Evolutionary conservation across 2,113 vertebrate genomes (phyloP), one percentile per base, ranked within the genome.

Genomic region (Coregonus clupeaformis): DNA sequence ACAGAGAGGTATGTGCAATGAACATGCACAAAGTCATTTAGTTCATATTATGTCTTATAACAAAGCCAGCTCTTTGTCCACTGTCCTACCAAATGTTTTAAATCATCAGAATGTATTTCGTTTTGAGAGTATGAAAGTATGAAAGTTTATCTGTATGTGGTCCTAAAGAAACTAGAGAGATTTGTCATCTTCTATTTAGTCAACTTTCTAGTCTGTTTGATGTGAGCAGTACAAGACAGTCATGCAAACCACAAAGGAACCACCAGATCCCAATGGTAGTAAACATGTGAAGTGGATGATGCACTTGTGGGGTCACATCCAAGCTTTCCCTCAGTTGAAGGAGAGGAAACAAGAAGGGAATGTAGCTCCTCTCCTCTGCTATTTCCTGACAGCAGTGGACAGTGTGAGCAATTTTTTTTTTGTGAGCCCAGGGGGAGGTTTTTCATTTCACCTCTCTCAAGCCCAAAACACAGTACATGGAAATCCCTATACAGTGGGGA

Each of bases 1-100:
- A 78, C 95, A 95, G 27, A 93, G 95, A 81, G 97, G 97, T 98
- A 94, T 86, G 92, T 1, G 2, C 36, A 42, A 42, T 42, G 4
- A 16, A 52, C 16, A 18, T 52, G 36, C 36, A 42, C 36, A 42
- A 42, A 42, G 36, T 42, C 7, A 42, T 42, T 42, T 11, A 42
- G 36, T 42, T 42, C 36, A 42, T 52, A 3, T 18, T 18, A 52
- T 52, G 3, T 52, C 16, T 52, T 52, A 14, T 52, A 52, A 52
- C 49, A 52, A 16, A 52, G 36, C 9, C 36, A 42, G 49, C 16
- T 1, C 49, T 14, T 52, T 52, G 49, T 52, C 49, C 49, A 52
- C 14, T 49, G 24, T 65, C 27, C 11, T 12, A 29, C 63, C 63
- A 30, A 7, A 65, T 25, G 63, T 65, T 65, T 65, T 14, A 42